Evolutionary conservation across 2,888 invertebrate species (phyloP), one percentile per base, ranked within the genome.

Genomic region (Phorcus lineatus): DNA sequence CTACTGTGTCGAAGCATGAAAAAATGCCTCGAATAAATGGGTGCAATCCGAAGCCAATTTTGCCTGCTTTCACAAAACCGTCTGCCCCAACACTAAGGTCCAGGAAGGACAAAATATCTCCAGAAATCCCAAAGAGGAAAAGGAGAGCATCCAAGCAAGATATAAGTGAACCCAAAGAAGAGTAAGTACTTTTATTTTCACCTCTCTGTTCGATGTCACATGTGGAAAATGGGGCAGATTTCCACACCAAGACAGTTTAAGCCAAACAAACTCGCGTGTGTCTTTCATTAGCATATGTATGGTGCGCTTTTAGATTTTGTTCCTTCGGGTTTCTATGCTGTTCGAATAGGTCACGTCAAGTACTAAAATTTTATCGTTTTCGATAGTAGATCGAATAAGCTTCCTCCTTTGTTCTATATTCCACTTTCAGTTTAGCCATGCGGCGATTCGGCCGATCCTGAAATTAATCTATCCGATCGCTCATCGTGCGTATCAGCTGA

Each of bases 21-120:
- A 83, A 84, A 85, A 81, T 86, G 53, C 52, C 75, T 22, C 22
- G 31, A 75, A 28, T 75, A 53, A 75, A 75, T 75, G 75, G 75
- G 52, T 75, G 75, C 75, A 54, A 22, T 62, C 16, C 66, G 74
- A 53, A 55, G 67, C 75, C 74, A 80, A 77, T 74, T 47, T 40
- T 77, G 76, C 77, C 81, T 36, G 81, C 88, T 85, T 89, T 89
- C 84, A 85, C 89, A 80, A 89, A 89, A 84, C 90, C 90, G 79
- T 89, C 90, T 77, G 88, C 89, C 80, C 90, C 90, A 82, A 87
- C 88, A 75, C 86, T 90, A 67, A 87, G 90, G 82, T 88, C 91
- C 83, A 88, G 91, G 79, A 86, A 87, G 78, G 88, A 88, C 78
- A 87, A 87, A 85, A 83, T 82, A 80, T 84, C 86, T 47, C 80